phyloP scores from a whole-genome alignment of 2,888 invertebrate species.

The Barypeithes pellucidus region DNA sequence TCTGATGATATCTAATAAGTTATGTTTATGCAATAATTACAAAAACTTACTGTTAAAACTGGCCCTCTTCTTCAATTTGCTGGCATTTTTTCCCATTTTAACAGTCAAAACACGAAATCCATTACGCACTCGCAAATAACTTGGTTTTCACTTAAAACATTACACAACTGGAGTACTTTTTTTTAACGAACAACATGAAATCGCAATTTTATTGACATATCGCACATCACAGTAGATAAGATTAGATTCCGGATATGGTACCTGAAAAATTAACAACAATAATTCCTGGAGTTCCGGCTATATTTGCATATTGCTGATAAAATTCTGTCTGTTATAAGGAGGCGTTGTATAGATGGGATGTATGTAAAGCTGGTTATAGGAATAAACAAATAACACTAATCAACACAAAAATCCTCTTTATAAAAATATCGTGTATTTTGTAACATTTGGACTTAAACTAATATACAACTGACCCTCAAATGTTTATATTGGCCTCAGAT shows the following conservation, averaged over 20 bases:
- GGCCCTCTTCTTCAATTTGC: conserved; percentile 65
- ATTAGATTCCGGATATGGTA: conserved; percentile 19
- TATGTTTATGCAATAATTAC: background rate
- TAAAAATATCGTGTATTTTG: too few relatives aligned
- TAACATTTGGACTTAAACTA: too few relatives aligned
- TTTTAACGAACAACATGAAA: background rate
- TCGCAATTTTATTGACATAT: background rate
- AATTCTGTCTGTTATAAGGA: conserved; percentile 18
- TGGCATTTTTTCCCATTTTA: conserved; percentile 66
- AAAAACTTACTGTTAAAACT: conserved; percentile 58
- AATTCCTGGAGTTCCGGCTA: conserved; percentile 31
- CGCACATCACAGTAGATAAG: conserved; percentile 9
- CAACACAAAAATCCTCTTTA: too few relatives aligned
- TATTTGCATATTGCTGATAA: conserved; percentile 38
- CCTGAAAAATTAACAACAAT: conserved; percentile 11
- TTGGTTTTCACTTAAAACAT: conserved; percentile 1
- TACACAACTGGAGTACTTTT: background rate
- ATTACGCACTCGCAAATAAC: background rate
- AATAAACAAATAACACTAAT: too few relatives aligned
- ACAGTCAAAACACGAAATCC: conserved; percentile 8
- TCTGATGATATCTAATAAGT: background rate
- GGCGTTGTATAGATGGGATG: too few relatives aligned
- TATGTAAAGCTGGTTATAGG: too few relatives aligned
- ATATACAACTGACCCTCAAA: too few relatives aligned
- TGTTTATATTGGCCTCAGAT: too few relatives aligned